A percentile compares a stretch with the other conserved stretches of the same genome.
Conservation (phyloP, 92 coral and sea anemone species). For the Paragorgia papillata region DNA sequence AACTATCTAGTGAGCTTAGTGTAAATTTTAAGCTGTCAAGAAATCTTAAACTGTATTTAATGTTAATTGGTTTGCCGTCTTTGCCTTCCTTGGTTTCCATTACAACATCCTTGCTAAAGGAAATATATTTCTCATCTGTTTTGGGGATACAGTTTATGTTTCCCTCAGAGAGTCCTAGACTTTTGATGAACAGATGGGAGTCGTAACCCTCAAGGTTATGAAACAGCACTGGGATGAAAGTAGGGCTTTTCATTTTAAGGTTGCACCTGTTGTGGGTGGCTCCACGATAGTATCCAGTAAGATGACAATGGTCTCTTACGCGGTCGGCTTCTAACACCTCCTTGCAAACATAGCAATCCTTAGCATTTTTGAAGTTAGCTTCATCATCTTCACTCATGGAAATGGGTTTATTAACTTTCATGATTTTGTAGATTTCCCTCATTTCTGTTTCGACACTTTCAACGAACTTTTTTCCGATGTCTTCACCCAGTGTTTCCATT, state of each 20-base stretch:
- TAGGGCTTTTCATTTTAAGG: constrained; percentile 20
- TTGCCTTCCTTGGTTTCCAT: constrained; percentile 1
- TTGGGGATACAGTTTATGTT: constrained; percentile 50
- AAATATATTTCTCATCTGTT: constrained; percentile 59
- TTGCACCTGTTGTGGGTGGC: constrained; percentile 54
- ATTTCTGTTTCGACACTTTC: constrained; percentile 40
- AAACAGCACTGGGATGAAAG: constrained; percentile 47
- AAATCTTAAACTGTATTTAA: constrained; percentile 8
- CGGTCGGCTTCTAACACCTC: constrained; percentile 1
- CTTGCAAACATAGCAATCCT: constrained; percentile 42
- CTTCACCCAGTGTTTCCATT: constrained; percentile 23
- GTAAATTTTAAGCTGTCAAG: constrained; percentile 24
- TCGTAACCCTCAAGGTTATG: constrained; percentile 53
- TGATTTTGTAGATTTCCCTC: constrained; percentile 17
- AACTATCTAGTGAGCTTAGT: neutral
- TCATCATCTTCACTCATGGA: constrained; percentile 29
- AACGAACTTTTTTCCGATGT: constrained; percentile 44
- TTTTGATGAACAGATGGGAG: constrained; percentile 52
- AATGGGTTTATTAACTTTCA: no score
- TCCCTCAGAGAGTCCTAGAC: constrained; percentile 47
- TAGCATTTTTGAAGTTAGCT: constrained; percentile 4
- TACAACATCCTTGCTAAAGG: constrained; percentile 37
- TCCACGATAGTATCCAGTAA: constrained; percentile 52
- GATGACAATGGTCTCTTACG: constrained; percentile 51
- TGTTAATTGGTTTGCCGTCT: neutral